Conservation (phyloP, 2,797 vertebrate genomes). For the Phoeniculus purpureus region DNA sequence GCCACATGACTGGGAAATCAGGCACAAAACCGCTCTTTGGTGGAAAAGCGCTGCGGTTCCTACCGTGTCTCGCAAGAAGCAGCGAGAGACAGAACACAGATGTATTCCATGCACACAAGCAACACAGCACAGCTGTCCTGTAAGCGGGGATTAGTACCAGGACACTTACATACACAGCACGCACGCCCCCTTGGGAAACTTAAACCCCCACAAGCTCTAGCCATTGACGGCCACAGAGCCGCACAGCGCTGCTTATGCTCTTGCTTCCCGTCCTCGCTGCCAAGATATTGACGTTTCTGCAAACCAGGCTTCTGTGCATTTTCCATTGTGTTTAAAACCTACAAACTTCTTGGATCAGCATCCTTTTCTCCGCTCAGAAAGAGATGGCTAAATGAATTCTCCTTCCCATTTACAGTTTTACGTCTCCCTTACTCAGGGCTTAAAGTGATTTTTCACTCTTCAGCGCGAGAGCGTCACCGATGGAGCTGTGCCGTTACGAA, state of each 20-base stretch:
- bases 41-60: background rate
- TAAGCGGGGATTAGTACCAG: constrained; percentile 28
- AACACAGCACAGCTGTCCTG: background rate
- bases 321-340: background rate
- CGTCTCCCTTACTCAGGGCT: background rate
- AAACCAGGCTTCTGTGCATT: background rate
- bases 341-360: background rate
- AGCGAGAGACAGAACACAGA: background rate
- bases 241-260: background rate
- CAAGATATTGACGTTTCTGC: background rate
- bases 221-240: background rate
- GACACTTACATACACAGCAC: background rate
- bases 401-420: background rate
- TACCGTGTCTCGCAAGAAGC: background rate
- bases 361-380: background rate
- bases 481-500: background rate
- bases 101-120: background rate
- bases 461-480: background rate
- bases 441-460: background rate
- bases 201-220: background rate
- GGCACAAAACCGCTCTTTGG: background rate
- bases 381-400: background rate
- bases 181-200: constrained; percentile 31
- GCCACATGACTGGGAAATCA: background rate
- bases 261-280: background rate